Base-by-base conservation (phyloP, 2,113 vertebrate species). In the Numida meleagris region DNA sequence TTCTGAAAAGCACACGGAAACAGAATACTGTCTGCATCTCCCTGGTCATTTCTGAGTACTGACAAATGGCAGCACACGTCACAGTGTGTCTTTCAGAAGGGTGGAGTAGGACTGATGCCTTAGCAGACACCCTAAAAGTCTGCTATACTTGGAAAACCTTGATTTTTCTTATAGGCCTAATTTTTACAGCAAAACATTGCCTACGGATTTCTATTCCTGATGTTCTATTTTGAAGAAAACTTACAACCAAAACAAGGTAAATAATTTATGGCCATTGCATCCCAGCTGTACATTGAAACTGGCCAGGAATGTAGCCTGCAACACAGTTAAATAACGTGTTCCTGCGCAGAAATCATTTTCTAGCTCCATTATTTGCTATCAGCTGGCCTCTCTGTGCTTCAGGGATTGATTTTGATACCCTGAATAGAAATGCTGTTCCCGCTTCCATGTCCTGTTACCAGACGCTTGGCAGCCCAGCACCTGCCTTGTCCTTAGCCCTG, bases 361-460 rank as follows among this genome's bases (percentile, higher is more conserved):
- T 73, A 83, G 59, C 55, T 88, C 76, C 61, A 42, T 78, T 93
- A 92, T 86, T 90, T 86, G 92, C 92, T 63, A 90, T 68, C 86
- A 86, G 5, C 73, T 18, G 58, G 51, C 61, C 67, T 48, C 33
- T 46, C 65, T 57, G 2, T 51, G 72, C 80, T 92, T 86, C 76
- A 25, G 53, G 68, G 42, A 16, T 27, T 42, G 76, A 68, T 83
- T 92, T 14, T 75, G 86, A 80, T 43, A 74, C 42, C 55, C 63
- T 77, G 85, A 63, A 80, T 3, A 88, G 79, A 90, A 92, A 86
- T 43, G 38, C 61, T 51, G 33, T 36, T 88, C 43, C 65, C 68
- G 43, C 38, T 86, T 91, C 58, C 66, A 40, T n/a, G 16, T 10
- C 72, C 77, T 27, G 16, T 55, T 71, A 83, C 6, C 55, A 63